phyloP scores from a whole-genome alignment of 2,113 vertebrate species.

The Spizaetus ornatus region DNA sequence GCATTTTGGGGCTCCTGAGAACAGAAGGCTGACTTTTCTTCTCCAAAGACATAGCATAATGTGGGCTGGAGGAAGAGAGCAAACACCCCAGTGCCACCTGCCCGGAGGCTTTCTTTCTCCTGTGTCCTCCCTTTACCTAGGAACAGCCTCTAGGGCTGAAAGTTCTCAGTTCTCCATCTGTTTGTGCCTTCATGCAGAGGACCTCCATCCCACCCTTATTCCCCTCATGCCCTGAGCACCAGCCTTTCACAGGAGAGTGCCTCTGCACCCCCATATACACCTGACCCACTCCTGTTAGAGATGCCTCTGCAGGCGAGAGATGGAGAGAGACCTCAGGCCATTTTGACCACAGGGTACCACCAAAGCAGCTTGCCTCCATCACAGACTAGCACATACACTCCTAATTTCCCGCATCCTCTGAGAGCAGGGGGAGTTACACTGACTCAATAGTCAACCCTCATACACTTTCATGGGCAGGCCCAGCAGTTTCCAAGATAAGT shows the following conservation, averaged over 20 bases:
- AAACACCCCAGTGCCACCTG: not conserved
- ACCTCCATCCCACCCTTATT: not conserved
- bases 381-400: fast-evolving
- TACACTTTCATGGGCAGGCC: not conserved
- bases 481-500: not conserved
- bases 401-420: not conserved
- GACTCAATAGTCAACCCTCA: not conserved
- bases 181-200: not conserved
- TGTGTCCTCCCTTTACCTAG: not conserved
- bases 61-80: not conserved
- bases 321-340: not conserved
- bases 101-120: not conserved
- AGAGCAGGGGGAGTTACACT: fast-evolving
- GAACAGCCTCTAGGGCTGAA: not conserved
- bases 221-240: not conserved
- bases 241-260: not conserved
- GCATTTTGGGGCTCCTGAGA: not conserved
- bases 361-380: not conserved
- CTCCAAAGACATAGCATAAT: not conserved
- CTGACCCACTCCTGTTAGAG: not conserved
- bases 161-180: not conserved
- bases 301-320: not conserved
- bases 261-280: not conserved
- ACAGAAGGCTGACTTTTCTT: not conserved
- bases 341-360: too few species aligned